Percentiles rank a stretch among this genome's conserved stretches.
phyloP scores from a whole-genome alignment of 2,797 vertebrate genomes.

The Sebastes variabilis region DNA sequence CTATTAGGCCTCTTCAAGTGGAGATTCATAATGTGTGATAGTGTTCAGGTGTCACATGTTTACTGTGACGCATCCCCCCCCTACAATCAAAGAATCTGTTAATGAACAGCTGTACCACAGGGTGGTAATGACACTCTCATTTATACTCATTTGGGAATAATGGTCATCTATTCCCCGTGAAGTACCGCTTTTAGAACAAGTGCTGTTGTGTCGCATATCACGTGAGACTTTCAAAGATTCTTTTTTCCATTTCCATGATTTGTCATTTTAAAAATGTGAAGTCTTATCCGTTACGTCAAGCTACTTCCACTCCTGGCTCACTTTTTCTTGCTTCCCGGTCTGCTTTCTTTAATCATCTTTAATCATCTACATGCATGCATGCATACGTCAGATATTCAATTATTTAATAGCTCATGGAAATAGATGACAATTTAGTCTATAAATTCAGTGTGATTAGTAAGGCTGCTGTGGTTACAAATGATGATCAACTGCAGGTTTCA shows the following conservation, averaged over 20 bases:
- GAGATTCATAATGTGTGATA: slow-evolving; percentile 22
- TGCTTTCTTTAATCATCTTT: slow-evolving; percentile 40
- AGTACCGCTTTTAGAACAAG: neutral
- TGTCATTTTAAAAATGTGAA: slow-evolving; percentile 14
- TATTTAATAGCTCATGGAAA: slow-evolving; percentile 52
- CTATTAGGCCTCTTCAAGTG: slow-evolving; percentile 42
- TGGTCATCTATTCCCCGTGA: neutral
- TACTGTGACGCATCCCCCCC: neutral
- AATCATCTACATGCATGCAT: slow-evolving; percentile 24
- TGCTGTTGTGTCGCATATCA: neutral
- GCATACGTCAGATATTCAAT: slow-evolving; percentile 44
- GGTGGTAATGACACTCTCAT: neutral
- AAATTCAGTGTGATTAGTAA: slow-evolving; percentile 38
- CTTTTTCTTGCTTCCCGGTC: slow-evolving; percentile 25
- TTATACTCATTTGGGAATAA: slow-evolving; percentile 6
- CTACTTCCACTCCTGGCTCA: slow-evolving; percentile 18
- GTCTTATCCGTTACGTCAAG: slow-evolving; percentile 10
- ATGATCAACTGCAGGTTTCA: slow-evolving; percentile 9
- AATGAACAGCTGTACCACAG: slow-evolving; percentile 22
- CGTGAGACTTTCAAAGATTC: neutral
- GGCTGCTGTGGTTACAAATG: slow-evolving; percentile 22
- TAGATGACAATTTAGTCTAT: slow-evolving; percentile 29
- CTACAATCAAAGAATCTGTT: slow-evolving; percentile 36
- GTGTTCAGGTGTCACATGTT: slow-evolving; percentile 59
- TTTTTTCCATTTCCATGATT: neutral